phyloP scores from a whole-genome alignment of 2,113 vertebrate species.

The Himantopus leucocephalus region DNA sequence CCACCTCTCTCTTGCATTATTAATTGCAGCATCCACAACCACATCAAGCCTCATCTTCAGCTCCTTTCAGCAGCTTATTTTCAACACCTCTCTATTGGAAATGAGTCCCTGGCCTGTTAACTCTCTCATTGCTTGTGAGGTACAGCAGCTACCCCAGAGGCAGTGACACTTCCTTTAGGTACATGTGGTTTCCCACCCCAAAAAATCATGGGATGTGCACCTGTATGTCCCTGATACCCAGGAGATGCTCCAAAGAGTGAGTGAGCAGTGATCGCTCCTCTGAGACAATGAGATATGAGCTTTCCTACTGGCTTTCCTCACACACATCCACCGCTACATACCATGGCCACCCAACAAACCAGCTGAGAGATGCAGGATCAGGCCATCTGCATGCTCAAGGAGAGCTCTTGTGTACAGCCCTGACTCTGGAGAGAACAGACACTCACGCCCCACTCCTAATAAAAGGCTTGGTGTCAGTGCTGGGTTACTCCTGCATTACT shows the following conservation, averaged over 20 bases:
- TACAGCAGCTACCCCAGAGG: not conserved
- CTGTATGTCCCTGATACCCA: not conserved
- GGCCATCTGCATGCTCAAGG: no score
- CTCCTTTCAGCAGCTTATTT: not conserved
- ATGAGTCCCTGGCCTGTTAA: not conserved
- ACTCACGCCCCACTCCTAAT: no score
- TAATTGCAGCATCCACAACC: not conserved
- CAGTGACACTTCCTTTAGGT: not conserved
- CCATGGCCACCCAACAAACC: not conserved
- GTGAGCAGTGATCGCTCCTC: accelerated
- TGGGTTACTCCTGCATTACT: no score
- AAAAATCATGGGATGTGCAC: not conserved
- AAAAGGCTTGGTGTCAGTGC: no score
- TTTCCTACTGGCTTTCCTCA: not conserved
- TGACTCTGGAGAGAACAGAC: no score
- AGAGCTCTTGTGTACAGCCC: no score
- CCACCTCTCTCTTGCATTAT: constrained; percentile 32
- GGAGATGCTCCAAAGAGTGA: not conserved
- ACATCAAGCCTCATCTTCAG: constrained; percentile 11
- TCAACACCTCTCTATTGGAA: not conserved
- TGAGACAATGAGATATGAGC: not conserved
- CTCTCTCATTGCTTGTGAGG: not conserved
- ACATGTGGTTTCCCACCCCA: not conserved
- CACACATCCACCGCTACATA: not conserved
- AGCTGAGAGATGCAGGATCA: no score